phyloP scores from a whole-genome alignment of 2,888 invertebrate genomes.

The Drosophila robusta region DNA sequence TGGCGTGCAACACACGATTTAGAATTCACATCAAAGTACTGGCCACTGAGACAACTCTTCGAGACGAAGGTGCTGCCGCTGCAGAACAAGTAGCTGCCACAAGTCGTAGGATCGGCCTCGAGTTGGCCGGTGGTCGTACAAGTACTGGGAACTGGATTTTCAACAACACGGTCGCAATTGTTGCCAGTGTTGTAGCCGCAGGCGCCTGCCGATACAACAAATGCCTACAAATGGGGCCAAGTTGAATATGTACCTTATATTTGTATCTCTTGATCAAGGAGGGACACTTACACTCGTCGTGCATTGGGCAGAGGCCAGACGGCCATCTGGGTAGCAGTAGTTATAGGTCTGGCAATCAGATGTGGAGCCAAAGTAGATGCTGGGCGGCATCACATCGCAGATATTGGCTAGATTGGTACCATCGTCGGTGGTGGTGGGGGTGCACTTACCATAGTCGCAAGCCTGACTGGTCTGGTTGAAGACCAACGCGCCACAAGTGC shows the following conservation, averaged over 20 bases:
- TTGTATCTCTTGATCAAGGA: not conserved
- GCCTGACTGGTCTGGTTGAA: not conserved
- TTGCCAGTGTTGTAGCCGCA: constrained; percentile 13
- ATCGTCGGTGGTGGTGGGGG: no score
- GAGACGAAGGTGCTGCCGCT: not conserved
- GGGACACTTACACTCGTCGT: constrained; percentile 7
- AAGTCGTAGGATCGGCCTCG: not conserved
- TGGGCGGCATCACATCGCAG: constrained; percentile 50
- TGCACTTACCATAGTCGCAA: constrained; percentile 46
- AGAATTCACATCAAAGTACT: constrained; percentile 2
- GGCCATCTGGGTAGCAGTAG: constrained; percentile 15
- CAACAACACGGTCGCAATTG: constrained; percentile 43
- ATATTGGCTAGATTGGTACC: not conserved
- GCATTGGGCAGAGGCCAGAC: fast-evolving
- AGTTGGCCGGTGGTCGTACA: fast-evolving
- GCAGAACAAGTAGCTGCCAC: constrained; percentile 47
- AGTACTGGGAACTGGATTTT: fast-evolving
- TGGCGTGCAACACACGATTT: not conserved
- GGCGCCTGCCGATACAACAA: fast-evolving
- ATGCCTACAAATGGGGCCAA: constrained; percentile 31
- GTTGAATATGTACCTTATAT: no score
- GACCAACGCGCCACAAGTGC: constrained; percentile 6
- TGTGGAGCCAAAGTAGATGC: constrained; percentile 39
- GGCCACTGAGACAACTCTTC: constrained; percentile 17
- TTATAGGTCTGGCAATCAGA: constrained; percentile 23